Base-by-base conservation (phyloP, 2,888 invertebrate genomes). In the Pollenia angustigena region DNA sequence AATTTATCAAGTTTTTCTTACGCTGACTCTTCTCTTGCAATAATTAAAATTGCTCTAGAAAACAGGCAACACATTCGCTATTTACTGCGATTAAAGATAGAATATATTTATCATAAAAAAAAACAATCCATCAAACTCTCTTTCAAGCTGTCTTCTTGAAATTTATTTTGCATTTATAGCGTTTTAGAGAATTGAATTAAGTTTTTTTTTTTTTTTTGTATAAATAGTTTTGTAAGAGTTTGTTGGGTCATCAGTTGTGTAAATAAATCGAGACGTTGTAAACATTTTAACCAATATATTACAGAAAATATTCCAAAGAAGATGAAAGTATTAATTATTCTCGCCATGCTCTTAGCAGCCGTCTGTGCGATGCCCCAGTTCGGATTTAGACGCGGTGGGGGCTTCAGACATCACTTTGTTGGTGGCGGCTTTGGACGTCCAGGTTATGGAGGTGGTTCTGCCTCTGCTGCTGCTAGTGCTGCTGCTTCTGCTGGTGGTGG, bases 321-420 rank as follows among this genome's bases (percentile, higher is more conserved):
- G 6, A 92, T 92, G 92, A 92, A 91, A 85, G 88, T 89, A 48
- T 75, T 92, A 40, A 87, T 92, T 85, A 89, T 90, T 48, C 74
- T 92, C 14, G 89, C 90, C n/a, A 71, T 92, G 75, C 50, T 89
- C 71, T 52, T 88, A 72, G 88, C 92, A 84, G 91, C 90, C 46
- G 90, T 86, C 48, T 79, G 89, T 54, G 91, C 92, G 4, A 4
- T 89, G 81, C 91, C 90, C 0, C 90, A 91, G 60, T 90, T 88
- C n/a, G n/a, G n/a, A n/a, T 81, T 72, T 18, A 82, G 85, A 14
- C 23, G 75, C 14, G 85, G 64, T 9, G 64, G 64, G 11, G 84
- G 86, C 12, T 85, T 79, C 44, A 75, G 83, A 16, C 76, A 58
- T 42, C n/a, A n/a, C n/a, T 56, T 11, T 23, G 56, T 10, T 56